phyloP scores from a whole-genome alignment of 1,140 invertebrate species.

The Stenopsyche tienmushanensis region DNA sequence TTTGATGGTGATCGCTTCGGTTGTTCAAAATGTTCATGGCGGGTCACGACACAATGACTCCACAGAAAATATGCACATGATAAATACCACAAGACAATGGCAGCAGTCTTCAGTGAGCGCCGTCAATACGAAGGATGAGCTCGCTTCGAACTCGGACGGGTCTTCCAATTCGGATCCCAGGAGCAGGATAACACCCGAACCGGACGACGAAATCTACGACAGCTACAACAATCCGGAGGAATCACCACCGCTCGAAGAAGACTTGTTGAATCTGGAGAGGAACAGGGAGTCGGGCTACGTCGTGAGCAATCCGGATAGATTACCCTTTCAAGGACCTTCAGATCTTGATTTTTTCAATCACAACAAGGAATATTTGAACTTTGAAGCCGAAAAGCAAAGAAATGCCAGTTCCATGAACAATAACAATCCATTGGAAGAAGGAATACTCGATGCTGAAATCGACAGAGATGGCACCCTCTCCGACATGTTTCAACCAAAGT shows the following conservation, averaged over 20 bases:
- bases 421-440: constrained; percentile 35
- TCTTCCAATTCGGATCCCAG: not conserved
- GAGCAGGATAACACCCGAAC: not conserved
- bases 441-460: constrained; percentile 34
- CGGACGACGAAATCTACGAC: constrained; percentile 31
- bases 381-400: constrained; percentile 32
- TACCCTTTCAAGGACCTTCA: constrained; percentile 35
- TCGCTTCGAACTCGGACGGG: constrained; percentile 20
- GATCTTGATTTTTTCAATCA: constrained; percentile 30
- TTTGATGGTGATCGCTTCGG: constrained; percentile 23
- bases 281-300: constrained; percentile 27
- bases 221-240: constrained; percentile 22
- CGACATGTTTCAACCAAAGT: constrained; percentile 26
- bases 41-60: constrained; percentile 38
- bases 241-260: constrained; percentile 31
- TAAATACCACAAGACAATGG: constrained; percentile 32
- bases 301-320: constrained; percentile 14
- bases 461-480: constrained; percentile 35
- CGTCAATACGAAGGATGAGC: constrained; percentile 21
- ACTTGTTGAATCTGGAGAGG: constrained; percentile 29
- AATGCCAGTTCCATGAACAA: constrained; percentile 26
- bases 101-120: constrained; percentile 19
- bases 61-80: constrained; percentile 28
- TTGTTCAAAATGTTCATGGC: constrained; percentile 12
- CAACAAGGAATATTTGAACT: constrained; percentile 27